These are phyloP conservation scores for Penelope pileata DNA, from an alignment of 2,113 vertebrate genomes.

Conservation along the genomic window DNA sequence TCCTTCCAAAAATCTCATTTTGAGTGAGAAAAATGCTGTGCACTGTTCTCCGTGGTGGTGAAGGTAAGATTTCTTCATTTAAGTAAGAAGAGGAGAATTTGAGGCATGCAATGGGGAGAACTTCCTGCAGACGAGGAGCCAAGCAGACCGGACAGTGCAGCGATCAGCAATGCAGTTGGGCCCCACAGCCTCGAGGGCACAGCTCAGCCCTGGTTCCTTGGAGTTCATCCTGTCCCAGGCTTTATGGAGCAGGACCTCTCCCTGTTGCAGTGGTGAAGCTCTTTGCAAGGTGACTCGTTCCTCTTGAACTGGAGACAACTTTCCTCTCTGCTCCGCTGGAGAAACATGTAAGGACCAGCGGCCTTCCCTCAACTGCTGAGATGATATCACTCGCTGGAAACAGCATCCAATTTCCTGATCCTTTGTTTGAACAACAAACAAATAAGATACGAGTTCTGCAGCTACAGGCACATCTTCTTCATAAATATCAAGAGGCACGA, in stretches of 20 bases:
- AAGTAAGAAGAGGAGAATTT: background rate
- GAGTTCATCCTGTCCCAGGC: fast-evolving
- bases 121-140: background rate
- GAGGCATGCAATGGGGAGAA: background rate
- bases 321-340: background rate
- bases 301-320: background rate
- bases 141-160: background rate
- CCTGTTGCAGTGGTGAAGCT: background rate
- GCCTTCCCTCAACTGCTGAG: slow-evolving; percentile 29
- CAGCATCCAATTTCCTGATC: slow-evolving; percentile 67
- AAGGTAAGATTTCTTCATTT: background rate
- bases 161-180: fast-evolving
- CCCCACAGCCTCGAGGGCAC: fast-evolving
- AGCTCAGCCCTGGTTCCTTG: background rate
- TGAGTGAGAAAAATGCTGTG: background rate
- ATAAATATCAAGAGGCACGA: slow-evolving; percentile 52
- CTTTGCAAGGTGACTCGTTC: slow-evolving; percentile 16
- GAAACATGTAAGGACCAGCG: background rate
- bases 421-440: slow-evolving; percentile 72
- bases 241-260: background rate
- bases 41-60: background rate
- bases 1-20: background rate
- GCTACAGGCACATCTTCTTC: slow-evolving; percentile 55
- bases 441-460: slow-evolving; percentile 18
- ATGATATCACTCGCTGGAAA: slow-evolving; percentile 40